These are phyloP conservation scores for Globodera rostochiensis DNA, from an alignment of 1,140 invertebrate species.

Conservation along the genomic window DNA sequence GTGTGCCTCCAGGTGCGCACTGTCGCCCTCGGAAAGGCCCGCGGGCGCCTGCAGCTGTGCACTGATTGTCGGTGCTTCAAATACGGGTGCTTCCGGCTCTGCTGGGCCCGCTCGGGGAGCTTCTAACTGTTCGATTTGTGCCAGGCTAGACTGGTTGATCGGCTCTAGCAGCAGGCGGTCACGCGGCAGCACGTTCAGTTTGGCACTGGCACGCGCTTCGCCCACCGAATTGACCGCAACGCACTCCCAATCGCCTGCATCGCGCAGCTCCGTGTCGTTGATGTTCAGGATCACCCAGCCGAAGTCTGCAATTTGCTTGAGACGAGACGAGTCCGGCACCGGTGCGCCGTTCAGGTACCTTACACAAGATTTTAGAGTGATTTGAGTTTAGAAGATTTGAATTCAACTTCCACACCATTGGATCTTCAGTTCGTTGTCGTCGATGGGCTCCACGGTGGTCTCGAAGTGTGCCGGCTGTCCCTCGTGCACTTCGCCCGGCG, in stretches of 20 bases:
- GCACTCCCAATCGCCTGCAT: slow-evolving; percentile 59
- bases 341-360: slow-evolving; percentile 52
- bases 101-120: slow-evolving; percentile 62
- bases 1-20: slow-evolving; percentile 81
- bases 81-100: slow-evolving; percentile 44
- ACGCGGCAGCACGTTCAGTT: slow-evolving; percentile 71
- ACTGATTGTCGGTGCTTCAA: slow-evolving; percentile 82
- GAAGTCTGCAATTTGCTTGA: slow-evolving; percentile 73
- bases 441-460: slow-evolving; percentile 89
- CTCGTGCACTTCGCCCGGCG: slow-evolving; percentile 78
- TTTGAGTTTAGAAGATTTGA: slow-evolving; percentile 68
- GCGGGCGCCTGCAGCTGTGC: slow-evolving; percentile 84
- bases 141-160: slow-evolving; percentile 89
- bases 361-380: not conserved
- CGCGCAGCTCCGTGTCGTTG: slow-evolving; percentile 67
- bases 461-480: slow-evolving; percentile 93
- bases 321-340: slow-evolving; percentile 74
- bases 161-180: slow-evolving; percentile 88
- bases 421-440: slow-evolving; percentile 91
- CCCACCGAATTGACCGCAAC: slow-evolving; percentile 62
- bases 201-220: slow-evolving; percentile 53
- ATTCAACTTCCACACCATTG: slow-evolving; percentile 79
- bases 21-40: slow-evolving; percentile 77
- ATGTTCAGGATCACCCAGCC: slow-evolving; percentile 90
- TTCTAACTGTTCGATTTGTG: slow-evolving; percentile 89